phyloP scores from a whole-genome alignment of 1,140 invertebrate genomes.

The Dufourea novaeangliae region DNA sequence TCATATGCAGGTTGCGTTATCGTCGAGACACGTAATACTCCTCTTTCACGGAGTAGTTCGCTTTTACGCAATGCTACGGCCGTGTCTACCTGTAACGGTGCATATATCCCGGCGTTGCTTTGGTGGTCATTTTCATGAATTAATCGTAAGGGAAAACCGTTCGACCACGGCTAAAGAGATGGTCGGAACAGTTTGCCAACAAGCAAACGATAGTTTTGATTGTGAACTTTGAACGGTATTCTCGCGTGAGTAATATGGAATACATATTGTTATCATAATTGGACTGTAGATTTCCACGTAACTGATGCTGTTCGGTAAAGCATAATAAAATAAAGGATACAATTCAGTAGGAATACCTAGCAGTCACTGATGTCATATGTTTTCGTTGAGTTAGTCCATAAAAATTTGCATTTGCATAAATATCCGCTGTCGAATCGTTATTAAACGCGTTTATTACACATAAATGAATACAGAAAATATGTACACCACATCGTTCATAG shows the following conservation, averaged over 20 bases:
- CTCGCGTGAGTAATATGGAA: not conserved
- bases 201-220: not conserved
- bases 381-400: too few species aligned
- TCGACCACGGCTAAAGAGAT: not conserved
- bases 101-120: not conserved
- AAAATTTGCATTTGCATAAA: too few species aligned
- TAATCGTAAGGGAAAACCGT: not conserved
- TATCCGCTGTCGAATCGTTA: too few species aligned
- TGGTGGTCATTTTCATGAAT: conserved; percentile 2
- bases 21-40: conserved; percentile 2
- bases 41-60: not conserved
- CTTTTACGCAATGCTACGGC: not conserved
- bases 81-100: not conserved
- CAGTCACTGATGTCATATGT: too few species aligned
- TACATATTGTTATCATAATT: too few species aligned
- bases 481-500: too few species aligned
- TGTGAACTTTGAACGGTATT: not conserved
- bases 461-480: too few species aligned
- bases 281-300: too few species aligned
- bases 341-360: too few species aligned
- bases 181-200: not conserved
- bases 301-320: too few species aligned
- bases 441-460: too few species aligned
- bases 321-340: too few species aligned
- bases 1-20: conserved; percentile 21